Base-by-base conservation (phyloP, 1,140 invertebrate species). In the Eupeodes corollae region DNA sequence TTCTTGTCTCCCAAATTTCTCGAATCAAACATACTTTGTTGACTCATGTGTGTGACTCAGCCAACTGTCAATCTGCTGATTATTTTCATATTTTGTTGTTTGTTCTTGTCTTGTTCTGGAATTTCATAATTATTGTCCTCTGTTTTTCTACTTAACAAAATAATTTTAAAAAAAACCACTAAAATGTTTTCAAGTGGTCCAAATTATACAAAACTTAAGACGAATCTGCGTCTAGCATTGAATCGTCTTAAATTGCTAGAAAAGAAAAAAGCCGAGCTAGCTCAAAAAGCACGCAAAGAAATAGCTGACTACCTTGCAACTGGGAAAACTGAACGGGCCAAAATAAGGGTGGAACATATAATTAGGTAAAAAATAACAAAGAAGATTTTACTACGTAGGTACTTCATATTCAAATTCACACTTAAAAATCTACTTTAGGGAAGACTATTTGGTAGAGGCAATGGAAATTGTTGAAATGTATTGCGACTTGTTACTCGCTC, bases 401-500 rank as follows among this genome's bases (percentile, higher is more conserved):
- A 13, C 41, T 5, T 8, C 21, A 26, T 5, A 26, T 5, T 5
- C 21, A 26, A 26, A 26, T 34, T 26, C 10, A 18, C 6, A 37
- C n/a, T n/a, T n/a, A 3, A 26, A 31, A 43, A 32, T 43, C 16
- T 43, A 13, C n/a, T 37, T 21, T 51, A 80, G 96, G 19, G 96
- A 99, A 75, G 96, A 99, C 73, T 99, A 99, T 69, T 78, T 98
- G 70, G 94, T 99, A 1, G 97, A 99, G 73, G 95, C 95, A 1
- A 95, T 98, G 86, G 97, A 99, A 78, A 77, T 99, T 40, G 78
- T 99, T 3, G 97, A 99, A 76, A 98, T 98, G 92, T 99, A 95
- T 67, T 98, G 95, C 73, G 97, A 99, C 75, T 71, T 99, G 16
- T 69, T 99, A n/a, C 70, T 99, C 14, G 94, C 96, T 3, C 78